Evolutionary conservation across 2,113 vertebrate genomes (phyloP).

Genomic region (Mus musculus): GRCm39 chr11:91622501-91623000

Average conservation of each 20-base stretch:
- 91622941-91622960: too few relatives aligned
- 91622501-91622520: not conserved
- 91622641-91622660: not conserved
- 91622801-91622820: not conserved
- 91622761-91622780: not conserved
- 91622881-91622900: not conserved
- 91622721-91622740: not conserved
- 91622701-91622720: not conserved
- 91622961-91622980: too few relatives aligned
- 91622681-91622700: not conserved
- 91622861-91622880: not conserved
- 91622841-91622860: not conserved
- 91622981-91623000: too few relatives aligned
- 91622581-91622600: not conserved
- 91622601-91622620: not conserved
- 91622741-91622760: not conserved
- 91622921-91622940: not conserved
- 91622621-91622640: not conserved
- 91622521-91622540: slow-evolving; percentile 1
- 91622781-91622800: not conserved
- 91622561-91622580: not conserved
- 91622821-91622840: not conserved
- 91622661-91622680: not conserved
- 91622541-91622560: not conserved
- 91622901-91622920: not conserved